Conservation (phyloP, 2,113 vertebrate species). For the Actenoides lindsayi region DNA sequence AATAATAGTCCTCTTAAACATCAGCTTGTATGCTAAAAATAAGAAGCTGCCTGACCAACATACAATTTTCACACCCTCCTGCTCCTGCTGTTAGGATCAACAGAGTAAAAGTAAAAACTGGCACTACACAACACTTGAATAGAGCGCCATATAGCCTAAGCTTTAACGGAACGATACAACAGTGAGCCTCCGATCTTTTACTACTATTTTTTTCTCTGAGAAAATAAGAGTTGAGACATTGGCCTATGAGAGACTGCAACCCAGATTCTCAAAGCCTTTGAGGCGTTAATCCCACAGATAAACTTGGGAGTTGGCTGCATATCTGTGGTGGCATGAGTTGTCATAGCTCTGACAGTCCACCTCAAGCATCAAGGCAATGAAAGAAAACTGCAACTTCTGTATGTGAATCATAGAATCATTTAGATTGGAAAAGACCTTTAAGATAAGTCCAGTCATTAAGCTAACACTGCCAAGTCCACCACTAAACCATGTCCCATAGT, state of each 20-base stretch:
- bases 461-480: not conserved
- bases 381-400: not conserved
- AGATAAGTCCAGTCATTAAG: not conserved
- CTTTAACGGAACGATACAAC: not conserved
- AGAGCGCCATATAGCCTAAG: not conserved
- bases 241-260: not conserved
- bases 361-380: not conserved
- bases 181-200: not conserved
- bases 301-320: not conserved
- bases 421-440: not conserved
- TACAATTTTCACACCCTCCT: not conserved
- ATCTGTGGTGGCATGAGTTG: not conserved
- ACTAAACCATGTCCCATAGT: not conserved
- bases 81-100: not conserved
- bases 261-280: not conserved
- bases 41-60: not conserved
- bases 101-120: not conserved
- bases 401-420: not conserved
- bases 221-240: not conserved
- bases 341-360: not conserved
- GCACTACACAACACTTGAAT: not conserved
- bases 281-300: conserved; percentile 4
- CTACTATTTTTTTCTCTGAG: not conserved
- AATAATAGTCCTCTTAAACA: not conserved
- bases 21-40: not conserved